These are phyloP conservation scores for Limulus polyphemus DNA, from an alignment of 2,888 invertebrate genomes.

Conservation along the genomic window DNA sequence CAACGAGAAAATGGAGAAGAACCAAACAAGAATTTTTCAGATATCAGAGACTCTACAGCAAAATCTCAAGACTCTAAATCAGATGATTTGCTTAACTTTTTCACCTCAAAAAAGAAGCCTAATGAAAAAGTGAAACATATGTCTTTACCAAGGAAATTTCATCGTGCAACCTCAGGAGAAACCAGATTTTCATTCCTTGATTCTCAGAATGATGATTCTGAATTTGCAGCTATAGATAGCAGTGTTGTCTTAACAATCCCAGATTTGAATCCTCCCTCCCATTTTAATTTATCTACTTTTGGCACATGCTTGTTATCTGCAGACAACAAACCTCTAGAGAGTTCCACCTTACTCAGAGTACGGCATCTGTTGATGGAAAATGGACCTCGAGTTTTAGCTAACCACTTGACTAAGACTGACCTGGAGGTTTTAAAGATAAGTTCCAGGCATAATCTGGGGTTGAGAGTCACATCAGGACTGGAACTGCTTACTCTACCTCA, in stretches of 20 bases:
- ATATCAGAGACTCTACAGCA: not conserved
- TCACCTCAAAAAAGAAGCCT: not conserved
- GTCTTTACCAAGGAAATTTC: too few relatives aligned
- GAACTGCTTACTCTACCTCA: slow-evolving; percentile 73
- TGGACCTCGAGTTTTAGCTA: slow-evolving; percentile 67
- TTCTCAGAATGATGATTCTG: too few relatives aligned
- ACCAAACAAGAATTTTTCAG: not conserved
- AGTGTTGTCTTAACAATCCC: slow-evolving; percentile 30
- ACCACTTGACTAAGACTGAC: slow-evolving; percentile 74
- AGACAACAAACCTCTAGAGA: slow-evolving; percentile 74
- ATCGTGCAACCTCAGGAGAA: slow-evolving; percentile 10
- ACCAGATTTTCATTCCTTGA: slow-evolving; percentile 12
- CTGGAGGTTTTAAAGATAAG: slow-evolving; percentile 50
- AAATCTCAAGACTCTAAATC: slow-evolving; percentile 3
- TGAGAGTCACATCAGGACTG: slow-evolving; percentile 49
- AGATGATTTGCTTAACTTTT: not conserved
- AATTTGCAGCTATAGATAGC: too few relatives aligned
- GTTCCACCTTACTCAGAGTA: slow-evolving; percentile 61
- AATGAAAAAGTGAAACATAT: not conserved
- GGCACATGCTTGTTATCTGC: slow-evolving; percentile 37
- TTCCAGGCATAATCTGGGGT: slow-evolving; percentile 40
- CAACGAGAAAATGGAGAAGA: not conserved
- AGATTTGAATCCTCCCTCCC: slow-evolving; percentile 45
- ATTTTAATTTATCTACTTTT: slow-evolving; percentile 64
- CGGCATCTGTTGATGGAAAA: slow-evolving; percentile 65